These are phyloP conservation scores for Heliconius himera DNA, from an alignment of 1,140 invertebrate genomes.

Conservation along the genomic window DNA sequence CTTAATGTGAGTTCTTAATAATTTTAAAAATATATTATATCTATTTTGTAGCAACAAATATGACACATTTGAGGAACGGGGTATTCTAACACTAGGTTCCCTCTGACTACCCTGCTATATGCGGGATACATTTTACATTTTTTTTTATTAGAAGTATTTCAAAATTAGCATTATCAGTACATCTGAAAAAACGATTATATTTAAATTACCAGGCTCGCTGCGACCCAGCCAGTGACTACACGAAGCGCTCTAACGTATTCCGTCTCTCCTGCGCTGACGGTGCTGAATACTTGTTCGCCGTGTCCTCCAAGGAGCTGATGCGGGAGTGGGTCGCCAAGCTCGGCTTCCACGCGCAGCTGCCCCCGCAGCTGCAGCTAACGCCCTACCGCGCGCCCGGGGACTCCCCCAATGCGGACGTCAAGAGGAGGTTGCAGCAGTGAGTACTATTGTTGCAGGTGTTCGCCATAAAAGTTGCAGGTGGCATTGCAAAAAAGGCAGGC, in stretches of 20 bases:
- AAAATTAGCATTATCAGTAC: too few species aligned
- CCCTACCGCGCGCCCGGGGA: slow-evolving; percentile 83
- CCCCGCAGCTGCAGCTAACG: slow-evolving; percentile 93
- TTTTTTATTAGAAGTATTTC: too few species aligned
- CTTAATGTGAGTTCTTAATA: slow-evolving; percentile 85
- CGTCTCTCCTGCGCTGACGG: slow-evolving; percentile 93
- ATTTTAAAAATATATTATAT: too few species aligned
- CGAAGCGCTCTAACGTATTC: slow-evolving; percentile 97
- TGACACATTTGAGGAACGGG: too few species aligned
- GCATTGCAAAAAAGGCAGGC: too few species aligned
- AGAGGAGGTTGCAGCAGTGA: slow-evolving; percentile 57
- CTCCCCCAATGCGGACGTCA: slow-evolving; percentile 61
- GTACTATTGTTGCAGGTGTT: background rate
- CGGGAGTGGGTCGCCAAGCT: slow-evolving; percentile 97
- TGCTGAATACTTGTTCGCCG: slow-evolving; percentile 95
- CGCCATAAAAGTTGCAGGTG: too few species aligned
- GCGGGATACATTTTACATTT: too few species aligned
- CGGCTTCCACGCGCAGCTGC: slow-evolving; percentile 94
- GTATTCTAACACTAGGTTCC: too few species aligned
- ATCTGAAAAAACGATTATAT: too few species aligned
- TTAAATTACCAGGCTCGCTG: slow-evolving; percentile 82
- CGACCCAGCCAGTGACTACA: slow-evolving; percentile 94
- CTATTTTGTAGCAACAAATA: slow-evolving; percentile 2
- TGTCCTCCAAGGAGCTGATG: slow-evolving; percentile 88
- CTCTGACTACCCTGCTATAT: too few species aligned